Evolutionary conservation across 2,797 vertebrate species (phyloP).

Genomic region (Hydrolagus colliei): DNA sequence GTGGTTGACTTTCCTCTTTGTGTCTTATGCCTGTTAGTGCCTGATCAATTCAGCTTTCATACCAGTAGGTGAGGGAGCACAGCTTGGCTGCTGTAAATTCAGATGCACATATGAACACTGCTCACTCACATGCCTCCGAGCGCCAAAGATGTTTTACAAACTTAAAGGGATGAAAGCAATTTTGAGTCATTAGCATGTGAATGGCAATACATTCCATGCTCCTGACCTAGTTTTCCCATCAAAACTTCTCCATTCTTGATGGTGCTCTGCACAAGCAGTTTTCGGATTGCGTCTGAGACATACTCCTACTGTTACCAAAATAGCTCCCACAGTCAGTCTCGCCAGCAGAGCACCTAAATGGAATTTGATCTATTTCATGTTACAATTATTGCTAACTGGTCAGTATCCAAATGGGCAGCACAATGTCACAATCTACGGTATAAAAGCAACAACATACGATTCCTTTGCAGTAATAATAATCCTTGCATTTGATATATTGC

Average conservation of each 20-base stretch:
- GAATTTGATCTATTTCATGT: not conserved
- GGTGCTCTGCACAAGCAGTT: not conserved
- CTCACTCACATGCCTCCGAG: no score
- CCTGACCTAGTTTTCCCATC: not conserved
- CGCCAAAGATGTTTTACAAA: no score
- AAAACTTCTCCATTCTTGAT: not conserved
- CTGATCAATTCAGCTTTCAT: no score
- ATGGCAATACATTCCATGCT: no score
- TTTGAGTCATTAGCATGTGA: not conserved
- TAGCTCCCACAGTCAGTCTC: not conserved
- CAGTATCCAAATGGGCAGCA: not conserved
- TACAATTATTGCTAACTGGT: no score
- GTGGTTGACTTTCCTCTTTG: not conserved
- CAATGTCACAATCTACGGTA: not conserved
- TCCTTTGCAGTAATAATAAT: no score
- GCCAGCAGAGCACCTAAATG: no score
- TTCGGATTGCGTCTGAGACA: not conserved
- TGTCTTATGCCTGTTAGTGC: no score
- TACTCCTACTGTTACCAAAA: no score
- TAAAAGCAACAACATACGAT: not conserved
- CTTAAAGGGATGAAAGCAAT: not conserved
- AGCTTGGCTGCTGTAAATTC: not conserved
- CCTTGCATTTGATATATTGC: no score
- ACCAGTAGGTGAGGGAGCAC: not conserved
- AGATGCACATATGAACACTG: no score